Percentiles rank a stretch among this genome's conserved stretches.
Evolutionary conservation across 2,113 vertebrate genomes (phyloP).

Genomic region (Larimichthys polyactis): DNA sequence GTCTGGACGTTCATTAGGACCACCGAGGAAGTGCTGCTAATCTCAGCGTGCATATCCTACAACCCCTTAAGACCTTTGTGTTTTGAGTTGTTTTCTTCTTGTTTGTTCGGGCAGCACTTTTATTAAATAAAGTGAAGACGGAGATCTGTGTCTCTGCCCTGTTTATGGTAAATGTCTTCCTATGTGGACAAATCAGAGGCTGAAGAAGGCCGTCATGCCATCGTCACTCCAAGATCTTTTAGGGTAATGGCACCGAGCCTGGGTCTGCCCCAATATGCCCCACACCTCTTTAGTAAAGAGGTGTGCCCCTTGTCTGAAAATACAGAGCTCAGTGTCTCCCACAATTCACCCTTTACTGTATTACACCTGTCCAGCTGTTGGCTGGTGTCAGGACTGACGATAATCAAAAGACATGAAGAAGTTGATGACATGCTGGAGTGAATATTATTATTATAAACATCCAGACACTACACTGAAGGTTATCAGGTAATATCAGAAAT

Average conservation of each 20-base stretch:
- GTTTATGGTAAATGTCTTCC: background rate
- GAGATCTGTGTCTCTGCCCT: background rate
- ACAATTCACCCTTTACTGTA: background rate
- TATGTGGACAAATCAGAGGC: background rate
- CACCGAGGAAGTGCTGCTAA: conserved; percentile 6
- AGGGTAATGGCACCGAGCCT: background rate
- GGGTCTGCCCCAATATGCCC: background rate
- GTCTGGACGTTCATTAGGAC: background rate
- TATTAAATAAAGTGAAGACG: background rate
- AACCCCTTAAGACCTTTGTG: background rate
- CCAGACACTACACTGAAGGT: background rate
- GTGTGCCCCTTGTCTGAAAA: too few species aligned
- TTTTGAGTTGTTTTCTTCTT: background rate
- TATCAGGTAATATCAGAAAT: background rate
- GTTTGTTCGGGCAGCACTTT: background rate
- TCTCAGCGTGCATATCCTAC: background rate
- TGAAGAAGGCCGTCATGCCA: too few species aligned
- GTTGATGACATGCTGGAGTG: background rate
- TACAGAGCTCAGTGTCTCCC: background rate
- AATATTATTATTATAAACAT: background rate
- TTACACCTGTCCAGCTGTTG: background rate
- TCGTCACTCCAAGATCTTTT: background rate
- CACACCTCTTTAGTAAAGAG: background rate
- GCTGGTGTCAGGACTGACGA: background rate
- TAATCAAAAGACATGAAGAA: background rate